These are phyloP conservation scores for Macrocentrus cingulum DNA, from an alignment of 1,140 invertebrate genomes.

Conservation along the genomic window DNA sequence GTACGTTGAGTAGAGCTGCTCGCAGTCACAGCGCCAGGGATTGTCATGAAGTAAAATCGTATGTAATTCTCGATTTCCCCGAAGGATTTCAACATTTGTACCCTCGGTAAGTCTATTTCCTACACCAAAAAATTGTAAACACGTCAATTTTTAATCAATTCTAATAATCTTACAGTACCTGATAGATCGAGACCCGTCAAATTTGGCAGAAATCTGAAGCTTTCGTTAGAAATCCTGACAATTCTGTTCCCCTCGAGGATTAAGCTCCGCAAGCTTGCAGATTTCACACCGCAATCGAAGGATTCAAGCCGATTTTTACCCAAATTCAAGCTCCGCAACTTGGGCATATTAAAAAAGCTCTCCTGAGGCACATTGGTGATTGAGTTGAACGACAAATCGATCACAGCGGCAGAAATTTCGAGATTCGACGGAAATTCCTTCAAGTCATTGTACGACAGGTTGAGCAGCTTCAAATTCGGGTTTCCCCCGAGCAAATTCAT, in stretches of 20 bases:
- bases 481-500: conserved; percentile 61
- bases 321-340: conserved; percentile 62
- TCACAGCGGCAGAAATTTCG: conserved; percentile 29
- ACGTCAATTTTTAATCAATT: conserved; percentile 7
- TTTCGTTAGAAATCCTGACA: conserved; percentile 33
- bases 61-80: conserved; percentile 62
- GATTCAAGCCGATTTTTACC: conserved; percentile 44
- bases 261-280: conserved; percentile 36
- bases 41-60: conserved; percentile 66
- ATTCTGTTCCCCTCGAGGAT: conserved; percentile 43
- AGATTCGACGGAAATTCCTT: conserved; percentile 35
- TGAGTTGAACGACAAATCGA: conserved; percentile 69
- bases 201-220: conserved; percentile 36
- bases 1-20: conserved; percentile 62
- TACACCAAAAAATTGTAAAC: conserved; percentile 31
- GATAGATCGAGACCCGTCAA: conserved; percentile 47
- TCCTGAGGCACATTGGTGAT: conserved; percentile 62
- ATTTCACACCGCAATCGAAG: conserved; percentile 36
- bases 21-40: conserved; percentile 73
- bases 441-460: conserved; percentile 66
- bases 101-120: conserved; percentile 69
- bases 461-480: conserved; percentile 61
- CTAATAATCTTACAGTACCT: conserved; percentile 37
- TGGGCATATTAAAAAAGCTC: conserved; percentile 59
- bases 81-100: conserved; percentile 62